Conservation (phyloP, 2,797 vertebrate genomes). For the Channa striata region DNA sequence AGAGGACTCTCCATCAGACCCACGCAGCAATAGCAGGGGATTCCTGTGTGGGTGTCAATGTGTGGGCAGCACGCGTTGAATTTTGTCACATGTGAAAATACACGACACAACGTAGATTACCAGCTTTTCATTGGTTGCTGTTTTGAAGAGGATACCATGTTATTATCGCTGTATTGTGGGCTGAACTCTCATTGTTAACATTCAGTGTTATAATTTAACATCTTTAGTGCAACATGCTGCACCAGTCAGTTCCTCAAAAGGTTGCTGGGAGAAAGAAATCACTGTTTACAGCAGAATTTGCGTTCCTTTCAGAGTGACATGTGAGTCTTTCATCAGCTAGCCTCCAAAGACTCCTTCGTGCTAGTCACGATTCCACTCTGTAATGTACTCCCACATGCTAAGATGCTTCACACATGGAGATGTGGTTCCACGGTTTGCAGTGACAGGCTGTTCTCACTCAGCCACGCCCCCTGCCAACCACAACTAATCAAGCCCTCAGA, state of each 20-base stretch:
- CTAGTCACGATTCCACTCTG: slow-evolving; percentile 58
- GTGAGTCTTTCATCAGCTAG: slow-evolving; percentile 15
- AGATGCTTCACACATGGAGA: slow-evolving; percentile 34
- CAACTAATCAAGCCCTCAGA: neutral
- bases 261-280: neutral
- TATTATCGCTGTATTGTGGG: neutral
- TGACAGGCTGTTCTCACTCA: slow-evolving; percentile 32
- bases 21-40: slow-evolving; percentile 65
- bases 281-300: slow-evolving; percentile 6
- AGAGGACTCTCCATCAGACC: slow-evolving; percentile 67
- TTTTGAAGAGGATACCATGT: neutral
- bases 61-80: slow-evolving; percentile 21
- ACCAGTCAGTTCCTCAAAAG: neutral
- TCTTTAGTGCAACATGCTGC: slow-evolving; percentile 1
- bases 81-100: slow-evolving; percentile 23
- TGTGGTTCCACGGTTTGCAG: slow-evolving; percentile 19
- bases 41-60: slow-evolving; percentile 67
- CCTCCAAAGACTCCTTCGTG: slow-evolving; percentile 21
- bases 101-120: slow-evolving; percentile 30
- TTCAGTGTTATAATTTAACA: neutral
- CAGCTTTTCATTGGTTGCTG: slow-evolving; percentile 6
- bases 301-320: slow-evolving; percentile 3
- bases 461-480: slow-evolving; percentile 35
- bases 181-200: neutral
- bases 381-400: slow-evolving; percentile 48